Conservation (phyloP, 2,888 invertebrate species). For the Mamestra brassicae region DNA sequence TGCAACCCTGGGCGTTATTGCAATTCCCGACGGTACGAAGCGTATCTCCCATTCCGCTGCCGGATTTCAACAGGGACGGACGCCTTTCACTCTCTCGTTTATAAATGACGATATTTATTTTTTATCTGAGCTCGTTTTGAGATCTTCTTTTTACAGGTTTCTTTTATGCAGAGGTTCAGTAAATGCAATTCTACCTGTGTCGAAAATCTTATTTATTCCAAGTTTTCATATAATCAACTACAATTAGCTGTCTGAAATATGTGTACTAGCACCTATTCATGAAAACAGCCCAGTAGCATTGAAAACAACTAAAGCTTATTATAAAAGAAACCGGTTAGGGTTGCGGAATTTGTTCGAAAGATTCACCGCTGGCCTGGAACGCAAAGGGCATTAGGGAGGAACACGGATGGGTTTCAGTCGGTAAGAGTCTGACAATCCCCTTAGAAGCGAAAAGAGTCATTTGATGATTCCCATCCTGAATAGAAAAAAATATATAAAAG, state of each 20-base stretch:
- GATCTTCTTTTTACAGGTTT: conserved; percentile 26
- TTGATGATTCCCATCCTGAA: too few relatives aligned
- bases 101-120: conserved; percentile 54
- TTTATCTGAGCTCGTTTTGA: conserved; percentile 48
- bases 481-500: neutral
- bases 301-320: neutral
- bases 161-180: neutral
- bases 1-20: conserved; percentile 64
- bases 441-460: too few relatives aligned
- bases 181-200: neutral
- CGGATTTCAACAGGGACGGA: conserved; percentile 64
- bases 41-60: conserved; percentile 60
- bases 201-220: neutral
- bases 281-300: neutral
- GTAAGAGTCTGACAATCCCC: too few relatives aligned
- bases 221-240: neutral
- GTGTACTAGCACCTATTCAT: neutral
- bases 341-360: too few relatives aligned
- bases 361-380: too few relatives aligned
- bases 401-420: too few relatives aligned
- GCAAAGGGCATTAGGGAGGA: too few relatives aligned
- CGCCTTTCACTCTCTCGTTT: conserved; percentile 59
- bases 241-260: neutral
- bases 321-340: too few relatives aligned
- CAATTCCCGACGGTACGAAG: conserved; percentile 58